Base-by-base conservation (phyloP, 2,113 vertebrate species). In the Archocentrus centrarchus region DNA sequence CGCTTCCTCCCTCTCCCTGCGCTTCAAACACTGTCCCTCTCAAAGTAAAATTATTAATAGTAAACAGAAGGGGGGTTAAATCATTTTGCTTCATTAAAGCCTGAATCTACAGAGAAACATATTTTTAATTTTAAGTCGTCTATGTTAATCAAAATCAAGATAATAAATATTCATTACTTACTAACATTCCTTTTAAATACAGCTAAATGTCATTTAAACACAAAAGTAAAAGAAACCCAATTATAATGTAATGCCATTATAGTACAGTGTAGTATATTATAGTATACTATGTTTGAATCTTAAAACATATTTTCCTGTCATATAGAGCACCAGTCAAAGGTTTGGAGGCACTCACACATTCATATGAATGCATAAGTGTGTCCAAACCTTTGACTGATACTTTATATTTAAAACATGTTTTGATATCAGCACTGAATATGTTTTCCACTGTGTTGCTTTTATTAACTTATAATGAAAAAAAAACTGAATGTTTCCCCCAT, bases 1-100 rank as follows among this genome's bases (percentile, higher is more conserved):
- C 86, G 27, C 81, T 53, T 53, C 18, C 44, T 77, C 84, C 39
- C 24, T 55, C 37, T 41, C 55, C 75, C 11, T 76, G 17, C 13
- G 57, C 57, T 59, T 50, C 59, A 78, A 35, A 57, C 59, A 24
- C 41, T 11, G 6, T 30, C 14, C 27, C 44, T 20, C 59, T 47
- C 41, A n/a, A 79, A 58, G 37, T 53, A 73, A n/a, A 53, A 24
- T 70, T 70, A 30, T 22, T 63, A 11, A n/a, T 37, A 63, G 61
- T 32, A 53, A 8, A 32, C 27, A 53, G 6, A 1, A 50, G 66
- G 18, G 27, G 0, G 24, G 24, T 70, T 53, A 17, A 7, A 70
- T 24, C 30, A 44, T 50, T 50, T 66, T 50, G 15, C 41, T 70
- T 50, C 41, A 50, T n/a, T 53, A 73, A 73, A 32, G 66, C 17